These are phyloP conservation scores for Chinchilla lanigera DNA, from an alignment of 2,113 vertebrate species.

Conservation along the genomic window DNA sequence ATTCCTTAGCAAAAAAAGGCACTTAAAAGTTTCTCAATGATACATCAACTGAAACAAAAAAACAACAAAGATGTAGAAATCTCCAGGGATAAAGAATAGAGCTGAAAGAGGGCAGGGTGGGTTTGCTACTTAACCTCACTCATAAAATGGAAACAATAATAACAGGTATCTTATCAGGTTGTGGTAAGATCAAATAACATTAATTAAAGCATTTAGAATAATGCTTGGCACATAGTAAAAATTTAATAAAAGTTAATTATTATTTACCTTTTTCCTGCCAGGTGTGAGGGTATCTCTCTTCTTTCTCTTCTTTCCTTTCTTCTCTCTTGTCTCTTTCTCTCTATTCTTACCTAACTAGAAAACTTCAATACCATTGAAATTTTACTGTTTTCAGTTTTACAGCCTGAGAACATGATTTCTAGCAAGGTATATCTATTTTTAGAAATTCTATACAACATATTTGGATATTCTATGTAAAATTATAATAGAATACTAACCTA, in stretches of 20 bases:
- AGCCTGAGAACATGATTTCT: constrained; percentile 7
- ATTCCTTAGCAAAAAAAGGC: constrained; percentile 11
- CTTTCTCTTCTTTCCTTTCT: not conserved
- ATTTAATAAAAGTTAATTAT: constrained; percentile 57
- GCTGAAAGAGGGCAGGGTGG: not conserved
- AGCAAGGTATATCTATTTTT: not conserved
- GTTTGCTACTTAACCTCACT: not conserved
- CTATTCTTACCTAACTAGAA: not conserved
- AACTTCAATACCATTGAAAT: not conserved
- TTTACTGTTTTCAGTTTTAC: not conserved
- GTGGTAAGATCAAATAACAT: not conserved
- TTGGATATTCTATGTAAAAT: not conserved
- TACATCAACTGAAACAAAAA: not conserved
- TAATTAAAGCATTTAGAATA: constrained; percentile 54
- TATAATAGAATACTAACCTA: not conserved
- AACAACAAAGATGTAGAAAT: not conserved
- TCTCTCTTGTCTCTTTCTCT: no score
- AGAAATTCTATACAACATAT: not conserved
- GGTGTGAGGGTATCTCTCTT: not conserved
- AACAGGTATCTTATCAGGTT: not conserved
- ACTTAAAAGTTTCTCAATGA: not conserved
- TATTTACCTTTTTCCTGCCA: constrained; percentile 45
- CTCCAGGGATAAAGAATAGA: not conserved
- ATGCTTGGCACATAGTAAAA: constrained; percentile 35
- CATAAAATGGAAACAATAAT: not conserved